Evolutionary conservation across 1,140 invertebrate genomes (phyloP).

Genomic region (Pachypsylla venusta): DNA sequence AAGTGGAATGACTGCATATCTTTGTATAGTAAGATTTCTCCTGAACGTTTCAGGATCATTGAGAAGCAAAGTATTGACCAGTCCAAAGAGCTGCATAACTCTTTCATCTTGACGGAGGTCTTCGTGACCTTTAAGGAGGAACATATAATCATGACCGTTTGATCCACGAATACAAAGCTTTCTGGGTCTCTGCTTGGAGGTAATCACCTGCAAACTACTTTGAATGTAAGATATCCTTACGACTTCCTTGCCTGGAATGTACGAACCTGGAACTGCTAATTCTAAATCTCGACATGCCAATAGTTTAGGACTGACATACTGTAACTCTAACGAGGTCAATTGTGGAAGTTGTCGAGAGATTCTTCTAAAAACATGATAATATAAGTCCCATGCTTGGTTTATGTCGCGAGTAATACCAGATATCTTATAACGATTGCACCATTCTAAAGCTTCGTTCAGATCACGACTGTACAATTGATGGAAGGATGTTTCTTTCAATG

Average conservation of each 20-base stretch:
- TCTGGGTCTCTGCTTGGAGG: constrained; percentile 91
- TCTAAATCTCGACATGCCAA: constrained; percentile 79
- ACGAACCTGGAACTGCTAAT: constrained; percentile 88
- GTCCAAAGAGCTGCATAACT: constrained; percentile 98
- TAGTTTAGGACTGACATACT: constrained; percentile 89
- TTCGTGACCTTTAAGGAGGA: constrained; percentile 97
- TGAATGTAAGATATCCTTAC: constrained; percentile 82
- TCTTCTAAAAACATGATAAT: constrained; percentile 92
- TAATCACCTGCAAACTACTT: constrained; percentile 75
- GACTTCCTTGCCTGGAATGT: constrained; percentile 71
- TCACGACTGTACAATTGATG: constrained; percentile 90
- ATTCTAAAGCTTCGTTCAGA: constrained; percentile 82
- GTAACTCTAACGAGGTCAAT: constrained; percentile 72
- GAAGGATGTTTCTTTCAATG: constrained; percentile 93
- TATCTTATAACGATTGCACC: constrained; percentile 52
- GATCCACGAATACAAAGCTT: constrained; percentile 88
- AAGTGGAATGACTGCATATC: constrained; percentile 92
- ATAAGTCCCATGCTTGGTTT: constrained; percentile 97
- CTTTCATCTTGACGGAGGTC: constrained; percentile 97
- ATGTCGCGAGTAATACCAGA: constrained; percentile 77
- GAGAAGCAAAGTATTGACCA: constrained; percentile 90
- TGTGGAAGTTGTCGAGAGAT: constrained; percentile 90
- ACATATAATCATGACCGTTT: constrained; percentile 97
- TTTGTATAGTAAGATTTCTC: constrained; percentile 81
- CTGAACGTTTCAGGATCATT: constrained; percentile 91